These are phyloP conservation scores for Piliocolobus tephrosceles DNA, from an alignment of 2,113 vertebrate species.

Conservation along the genomic window DNA sequence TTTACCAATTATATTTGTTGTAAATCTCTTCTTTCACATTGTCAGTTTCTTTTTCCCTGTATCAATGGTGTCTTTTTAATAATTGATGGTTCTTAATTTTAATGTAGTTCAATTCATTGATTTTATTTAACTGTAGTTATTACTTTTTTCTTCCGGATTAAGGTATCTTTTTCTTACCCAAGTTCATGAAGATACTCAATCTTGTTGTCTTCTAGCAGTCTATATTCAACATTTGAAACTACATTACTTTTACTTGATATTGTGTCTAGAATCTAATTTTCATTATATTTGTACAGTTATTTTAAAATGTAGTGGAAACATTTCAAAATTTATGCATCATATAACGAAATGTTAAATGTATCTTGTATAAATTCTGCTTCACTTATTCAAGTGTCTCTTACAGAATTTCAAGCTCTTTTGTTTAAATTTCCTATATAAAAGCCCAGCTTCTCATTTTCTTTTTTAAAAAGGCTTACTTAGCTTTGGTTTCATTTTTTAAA, in stretches of 20 bases:
- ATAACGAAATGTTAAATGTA: background rate
- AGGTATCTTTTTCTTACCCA: background rate
- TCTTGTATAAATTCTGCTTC: background rate
- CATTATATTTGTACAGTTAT: background rate
- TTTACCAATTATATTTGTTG: background rate
- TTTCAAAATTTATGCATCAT: background rate
- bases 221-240: background rate
- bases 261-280: background rate
- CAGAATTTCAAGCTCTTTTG: background rate
- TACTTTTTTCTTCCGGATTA: background rate
- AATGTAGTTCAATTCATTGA: background rate
- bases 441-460: background rate
- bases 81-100: background rate
- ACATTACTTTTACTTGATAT: background rate
- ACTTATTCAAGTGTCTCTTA: background rate
- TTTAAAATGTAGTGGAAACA: background rate
- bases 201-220: background rate
- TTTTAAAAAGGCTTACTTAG: no score
- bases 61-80: background rate
- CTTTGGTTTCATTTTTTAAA: no score
- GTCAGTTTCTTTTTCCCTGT: background rate
- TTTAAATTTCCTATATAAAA: background rate
- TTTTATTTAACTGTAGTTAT: background rate
- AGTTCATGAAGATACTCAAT: background rate
- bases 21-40: background rate